These are phyloP conservation scores for Meriones psammophilus DNA, from an alignment of 2,797 vertebrate genomes.

Conservation along the genomic window DNA sequence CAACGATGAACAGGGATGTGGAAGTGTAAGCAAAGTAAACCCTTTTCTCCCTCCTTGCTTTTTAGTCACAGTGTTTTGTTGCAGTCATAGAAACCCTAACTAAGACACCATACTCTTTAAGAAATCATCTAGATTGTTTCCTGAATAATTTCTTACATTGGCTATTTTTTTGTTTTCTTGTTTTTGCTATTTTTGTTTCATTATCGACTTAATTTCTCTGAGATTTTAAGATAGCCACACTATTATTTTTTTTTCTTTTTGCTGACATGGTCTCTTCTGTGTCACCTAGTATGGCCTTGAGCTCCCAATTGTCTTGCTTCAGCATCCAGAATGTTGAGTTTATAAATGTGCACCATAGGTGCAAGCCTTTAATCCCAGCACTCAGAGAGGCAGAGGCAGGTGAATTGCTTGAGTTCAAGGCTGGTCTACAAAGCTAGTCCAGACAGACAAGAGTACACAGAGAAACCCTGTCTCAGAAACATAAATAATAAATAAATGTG, in stretches of 20 bases:
- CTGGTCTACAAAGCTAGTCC: no score
- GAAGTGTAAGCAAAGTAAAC: neutral
- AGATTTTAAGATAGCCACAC: neutral
- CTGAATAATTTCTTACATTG: neutral
- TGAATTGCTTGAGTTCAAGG: no score
- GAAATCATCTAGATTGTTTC: slow-evolving; percentile 8
- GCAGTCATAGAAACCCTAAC: neutral
- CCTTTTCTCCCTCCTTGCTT: neutral
- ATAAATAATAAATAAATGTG: no score
- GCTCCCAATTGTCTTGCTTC: neutral
- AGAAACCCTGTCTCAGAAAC: no score
- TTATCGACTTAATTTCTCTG: neutral
- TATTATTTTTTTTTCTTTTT: neutral
- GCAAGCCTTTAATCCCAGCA: no score
- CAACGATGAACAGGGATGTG: neutral
- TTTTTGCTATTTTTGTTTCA: slow-evolving; percentile 25
- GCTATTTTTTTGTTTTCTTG: slow-evolving; percentile 13
- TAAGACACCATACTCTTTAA: neutral
- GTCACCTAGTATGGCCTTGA: neutral
- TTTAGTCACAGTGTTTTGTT: neutral
- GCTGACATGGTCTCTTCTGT: neutral
- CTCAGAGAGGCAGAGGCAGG: no score
- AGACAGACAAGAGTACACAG: no score
- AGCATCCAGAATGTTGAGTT: neutral
- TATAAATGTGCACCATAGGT: neutral